phyloP scores from a whole-genome alignment of 2,113 vertebrate species.

The Epinephelus fuscoguttatus region DNA sequence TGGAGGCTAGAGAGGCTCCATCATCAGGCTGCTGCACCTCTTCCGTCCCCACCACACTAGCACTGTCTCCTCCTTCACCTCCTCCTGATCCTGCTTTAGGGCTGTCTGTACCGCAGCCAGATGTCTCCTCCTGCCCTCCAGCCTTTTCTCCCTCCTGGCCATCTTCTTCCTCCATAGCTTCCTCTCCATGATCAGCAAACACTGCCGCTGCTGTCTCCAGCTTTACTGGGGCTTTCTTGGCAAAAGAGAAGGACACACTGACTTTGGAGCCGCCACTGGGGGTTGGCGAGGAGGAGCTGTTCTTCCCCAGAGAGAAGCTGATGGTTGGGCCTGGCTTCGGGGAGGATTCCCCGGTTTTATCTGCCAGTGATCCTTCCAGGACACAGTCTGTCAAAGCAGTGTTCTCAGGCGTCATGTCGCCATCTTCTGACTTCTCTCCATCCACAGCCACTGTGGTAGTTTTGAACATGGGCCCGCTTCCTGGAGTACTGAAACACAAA shows the following conservation, averaged over 20 bases:
- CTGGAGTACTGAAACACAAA: conserved; percentile 88
- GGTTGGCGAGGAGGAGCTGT: conserved; percentile 84
- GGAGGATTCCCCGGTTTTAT: conserved; percentile 67
- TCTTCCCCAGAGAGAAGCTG: conserved; percentile 89
- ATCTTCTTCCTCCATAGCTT: conserved; percentile 88
- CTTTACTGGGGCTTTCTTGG: conserved; percentile 96
- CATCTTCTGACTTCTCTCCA: conserved; percentile 89
- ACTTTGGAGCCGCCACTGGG: conserved; percentile 86
- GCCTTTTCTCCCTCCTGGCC: conserved; percentile 87
- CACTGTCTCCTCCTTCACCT: conserved; percentile 68
- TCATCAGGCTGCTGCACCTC: conserved; percentile 88
- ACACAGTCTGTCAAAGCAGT: conserved; percentile 58
- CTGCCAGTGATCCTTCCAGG: conserved; percentile 62
- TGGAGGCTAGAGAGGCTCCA: conserved; percentile 88
- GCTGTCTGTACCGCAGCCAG: conserved; percentile 82
- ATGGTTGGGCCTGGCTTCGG: conserved; percentile 81
- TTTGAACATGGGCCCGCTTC: conserved; percentile 98
- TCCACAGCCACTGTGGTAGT: conserved; percentile 95
- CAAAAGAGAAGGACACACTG: conserved; percentile 97
- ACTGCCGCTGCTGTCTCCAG: conserved; percentile 95
- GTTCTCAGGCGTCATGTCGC: conserved; percentile 77
- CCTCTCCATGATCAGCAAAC: conserved; percentile 93
- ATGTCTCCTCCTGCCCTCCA: conserved; percentile 75
- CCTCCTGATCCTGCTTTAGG: conserved; percentile 70
- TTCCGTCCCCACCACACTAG: conserved; percentile 30